Base-by-base conservation (phyloP, 1,140 invertebrate species). In the Dendrolimus punctatus region DNA sequence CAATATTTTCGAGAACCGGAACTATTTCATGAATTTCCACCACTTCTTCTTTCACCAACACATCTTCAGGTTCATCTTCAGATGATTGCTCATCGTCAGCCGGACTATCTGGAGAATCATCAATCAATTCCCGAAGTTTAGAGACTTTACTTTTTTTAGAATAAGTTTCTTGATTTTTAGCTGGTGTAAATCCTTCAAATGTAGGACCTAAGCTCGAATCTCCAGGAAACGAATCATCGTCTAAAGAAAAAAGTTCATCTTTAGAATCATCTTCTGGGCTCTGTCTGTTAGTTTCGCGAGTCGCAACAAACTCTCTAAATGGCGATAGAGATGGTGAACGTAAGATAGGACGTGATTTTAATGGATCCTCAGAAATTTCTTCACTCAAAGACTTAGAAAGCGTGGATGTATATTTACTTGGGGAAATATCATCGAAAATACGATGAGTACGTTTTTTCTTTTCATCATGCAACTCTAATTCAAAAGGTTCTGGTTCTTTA, bases 401-500 rank as follows among this genome's bases (percentile, higher is more conserved):
- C 1, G 83, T 76, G 4, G 85, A 84, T 8, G 83, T 82, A 41
- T 87, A 84, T 68, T 88, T 88, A 48, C 78, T 82, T 2, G 82
- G 87, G 4, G 87, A 87, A 39, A 90, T 74, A 46, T 90, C 89
- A 49, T 90, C 89, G 57, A 90, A 90, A 55, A 91, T 84, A 41
- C 89, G 78, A 62, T 89, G 87, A 6, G 85, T 83, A 40, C 89
- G 77, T 66, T 91, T 91, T 68, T 90, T 90, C 61, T 90, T 91
- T 53, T 91, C 90, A 63, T 91, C 90, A 23, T 92, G 89, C 6
- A 92, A 89, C 78, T 95, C 93, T 63, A 95, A 92, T 76, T 95
- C 93, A 68, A 95, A 95, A 0, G 94, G 93, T 80, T 96, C 94
- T 0, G 94, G 93, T 84, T 96, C 95, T 80, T 95, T 95, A 68